Evolutionary conservation across 2,888 invertebrate species (phyloP).

Genomic region (Lycophotia porphyrea): DNA sequence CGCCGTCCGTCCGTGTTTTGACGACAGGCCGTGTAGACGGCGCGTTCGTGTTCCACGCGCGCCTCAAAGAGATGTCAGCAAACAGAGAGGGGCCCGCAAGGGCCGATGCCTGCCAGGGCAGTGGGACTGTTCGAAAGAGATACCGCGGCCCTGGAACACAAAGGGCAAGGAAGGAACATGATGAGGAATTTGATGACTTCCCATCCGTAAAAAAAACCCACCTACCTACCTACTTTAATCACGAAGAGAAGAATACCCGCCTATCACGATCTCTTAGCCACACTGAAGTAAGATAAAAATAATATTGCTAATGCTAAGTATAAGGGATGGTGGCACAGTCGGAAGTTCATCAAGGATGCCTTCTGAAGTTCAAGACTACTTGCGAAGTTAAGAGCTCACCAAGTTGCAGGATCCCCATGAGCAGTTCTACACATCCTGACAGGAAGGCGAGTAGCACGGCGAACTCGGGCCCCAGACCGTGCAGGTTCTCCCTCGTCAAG

Average conservation of each 20-base stretch:
- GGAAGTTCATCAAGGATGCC: not conserved
- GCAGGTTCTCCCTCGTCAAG: slow-evolving; percentile 93
- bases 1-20: too few relatives aligned
- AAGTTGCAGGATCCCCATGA: slow-evolving; percentile 93
- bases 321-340: not conserved
- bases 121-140: too few relatives aligned
- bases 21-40: too few relatives aligned
- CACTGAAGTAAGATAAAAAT: not conserved
- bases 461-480: slow-evolving; percentile 92
- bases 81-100: too few relatives aligned
- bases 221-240: not conserved
- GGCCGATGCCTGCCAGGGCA: too few relatives aligned
- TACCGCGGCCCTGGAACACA: too few relatives aligned
- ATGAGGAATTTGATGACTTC: too few relatives aligned
- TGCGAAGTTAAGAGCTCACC: slow-evolving; percentile 84
- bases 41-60: too few relatives aligned
- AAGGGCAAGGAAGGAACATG: too few relatives aligned
- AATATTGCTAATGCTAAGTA: not conserved
- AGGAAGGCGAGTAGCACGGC: slow-evolving; percentile 93
- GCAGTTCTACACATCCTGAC: slow-evolving; percentile 92
- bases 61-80: too few relatives aligned
- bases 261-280: not conserved
- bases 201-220: too few relatives aligned
- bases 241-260: not conserved
- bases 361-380: not conserved